Evolutionary conservation across 2,113 vertebrate species (phyloP), one percentile per base, ranked within the genome.

Genomic region (Cephalopholis sonnerati): DNA sequence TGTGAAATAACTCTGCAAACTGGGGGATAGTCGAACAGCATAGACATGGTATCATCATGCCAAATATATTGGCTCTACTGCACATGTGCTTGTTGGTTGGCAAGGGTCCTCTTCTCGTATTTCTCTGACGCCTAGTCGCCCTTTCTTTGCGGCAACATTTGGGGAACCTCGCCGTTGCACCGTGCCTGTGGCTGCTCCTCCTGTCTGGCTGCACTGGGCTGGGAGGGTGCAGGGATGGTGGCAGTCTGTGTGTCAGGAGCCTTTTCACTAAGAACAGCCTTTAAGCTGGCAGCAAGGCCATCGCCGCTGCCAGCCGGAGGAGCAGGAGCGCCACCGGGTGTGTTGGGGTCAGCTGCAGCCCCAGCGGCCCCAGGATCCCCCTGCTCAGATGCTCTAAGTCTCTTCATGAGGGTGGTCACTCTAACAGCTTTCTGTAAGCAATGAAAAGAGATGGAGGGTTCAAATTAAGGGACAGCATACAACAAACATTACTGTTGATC

Each of bases 391-490:
- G 97, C 97, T 66, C 98, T 94, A 57, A 99, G 97, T 64, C 97
- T 96, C 90, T 99, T 99, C 98, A 99, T 99, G 84, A 99, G 96
- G 17, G 98, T 99, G 82, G 98, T 99, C 78, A 99, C 98, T 89
- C 98, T 93, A 24, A 99, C 97, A 17, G 98, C 98, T 96, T 99
- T 99, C 98, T 99, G 94, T 46, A 65, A 88, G 63, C 62, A 25
- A 36, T 1, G 13, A 70, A 46, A 18, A 61, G 24, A 84, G 2
- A 44, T 6, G 18, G n/a, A 10, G 55, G 48, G 44, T 22, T 54
- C 2, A 54, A 36, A 36, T 63, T 1, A 64, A 2, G 12, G 64
- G 20, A 57, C 13, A 7, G 39, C 13, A 53, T 20, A 20, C 5
- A n/a, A 50, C 18, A 44, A 16, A 48, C 8, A n/a, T n/a, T n/a